phyloP scores from a whole-genome alignment of 1,140 invertebrate genomes.

The Hylaeus volcanicus region DNA sequence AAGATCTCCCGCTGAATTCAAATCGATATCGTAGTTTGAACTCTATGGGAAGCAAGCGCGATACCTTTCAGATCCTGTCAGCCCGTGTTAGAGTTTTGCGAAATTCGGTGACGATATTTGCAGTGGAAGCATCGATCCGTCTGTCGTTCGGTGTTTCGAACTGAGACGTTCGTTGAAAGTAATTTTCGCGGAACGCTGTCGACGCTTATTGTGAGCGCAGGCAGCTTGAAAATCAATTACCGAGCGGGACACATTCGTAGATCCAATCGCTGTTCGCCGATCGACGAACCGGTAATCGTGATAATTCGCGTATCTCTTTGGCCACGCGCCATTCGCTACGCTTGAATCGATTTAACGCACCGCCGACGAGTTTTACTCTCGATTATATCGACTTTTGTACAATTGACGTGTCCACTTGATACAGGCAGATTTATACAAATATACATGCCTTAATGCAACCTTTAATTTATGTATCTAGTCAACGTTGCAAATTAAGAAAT shows the following conservation, averaged over 20 bases:
- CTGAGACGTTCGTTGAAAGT: not conserved
- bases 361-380: not conserved
- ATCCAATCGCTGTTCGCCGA: not conserved
- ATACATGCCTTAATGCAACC: too few relatives aligned
- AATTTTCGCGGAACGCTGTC: not conserved
- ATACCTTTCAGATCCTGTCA: too few relatives aligned
- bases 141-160: not conserved
- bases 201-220: not conserved
- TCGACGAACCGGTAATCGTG: not conserved
- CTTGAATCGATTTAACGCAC: not conserved
- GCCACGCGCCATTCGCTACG: not conserved
- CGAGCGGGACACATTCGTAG: not conserved
- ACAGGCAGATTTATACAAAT: too few relatives aligned
- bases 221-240: conserved; percentile 18
- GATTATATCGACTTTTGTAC: too few relatives aligned
- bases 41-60: too few relatives aligned
- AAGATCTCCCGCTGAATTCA: too few relatives aligned
- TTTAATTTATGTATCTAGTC: too few relatives aligned
- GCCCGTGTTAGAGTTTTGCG: too few relatives aligned
- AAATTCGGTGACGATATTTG: not conserved
- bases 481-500: too few relatives aligned
- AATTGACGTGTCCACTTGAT: too few relatives aligned
- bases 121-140: not conserved
- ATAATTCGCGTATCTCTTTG: not conserved
- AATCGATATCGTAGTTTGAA: too few relatives aligned